Conservation (phyloP, 2,888 invertebrate species). For the Napeogenes inachia region DNA sequence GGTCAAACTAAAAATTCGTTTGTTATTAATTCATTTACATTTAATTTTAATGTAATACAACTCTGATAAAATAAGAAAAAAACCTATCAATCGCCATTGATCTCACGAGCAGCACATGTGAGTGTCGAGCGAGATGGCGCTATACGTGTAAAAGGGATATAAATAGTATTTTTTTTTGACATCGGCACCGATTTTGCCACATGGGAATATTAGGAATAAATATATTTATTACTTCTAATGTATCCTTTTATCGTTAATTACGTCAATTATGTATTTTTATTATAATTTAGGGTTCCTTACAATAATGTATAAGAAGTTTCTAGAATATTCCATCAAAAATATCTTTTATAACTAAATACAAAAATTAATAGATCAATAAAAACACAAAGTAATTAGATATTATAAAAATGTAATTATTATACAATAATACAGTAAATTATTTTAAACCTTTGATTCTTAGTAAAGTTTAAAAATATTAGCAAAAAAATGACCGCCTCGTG, state of each 20-base stretch:
- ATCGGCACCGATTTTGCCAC: constrained; percentile 64
- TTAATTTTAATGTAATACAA: background rate
- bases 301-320: background rate
- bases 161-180: constrained; percentile 41
- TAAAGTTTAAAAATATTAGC: constrained; percentile 7
- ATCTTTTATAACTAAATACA: background rate
- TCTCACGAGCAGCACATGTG: constrained; percentile 65
- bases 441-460: background rate
- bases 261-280: background rate
- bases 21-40: background rate
- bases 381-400: too few species aligned
- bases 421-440: too few species aligned
- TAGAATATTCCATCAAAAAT: background rate
- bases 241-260: constrained; percentile 6
- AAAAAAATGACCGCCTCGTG: constrained; percentile 37
- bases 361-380: too few species aligned
- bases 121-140: constrained; percentile 40
- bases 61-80: constrained; percentile 44
- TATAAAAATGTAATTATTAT: too few species aligned
- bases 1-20: background rate
- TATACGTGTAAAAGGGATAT: constrained; percentile 41
- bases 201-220: constrained; percentile 35
- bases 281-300: background rate
- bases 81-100: constrained; percentile 53
- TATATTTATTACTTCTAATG: constrained; percentile 1